Base-by-base conservation (phyloP, 2,113 vertebrate genomes). In the Phrynosoma blainvillii region DNA sequence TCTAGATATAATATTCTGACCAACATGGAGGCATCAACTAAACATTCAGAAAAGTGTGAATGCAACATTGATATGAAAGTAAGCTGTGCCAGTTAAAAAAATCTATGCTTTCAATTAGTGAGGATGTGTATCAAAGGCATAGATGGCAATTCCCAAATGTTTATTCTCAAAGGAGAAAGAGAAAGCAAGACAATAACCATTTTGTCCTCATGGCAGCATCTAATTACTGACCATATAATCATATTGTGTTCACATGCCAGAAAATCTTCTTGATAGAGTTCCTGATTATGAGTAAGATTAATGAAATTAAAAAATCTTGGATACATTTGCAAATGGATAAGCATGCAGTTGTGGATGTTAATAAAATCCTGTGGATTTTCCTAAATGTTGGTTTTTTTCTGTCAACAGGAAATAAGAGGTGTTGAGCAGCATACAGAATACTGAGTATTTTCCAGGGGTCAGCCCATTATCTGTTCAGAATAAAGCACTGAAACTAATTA, bases 221-320 rank as follows among this genome's bases (percentile, higher is more conserved):
- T 95, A 95, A 96, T 94, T 96, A 92, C 91, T 96, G 88, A 93
- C 88, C 90, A 42, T 89, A 66, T 97, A 96, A 96, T 95, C 84
- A 86, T 93, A 95, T 96, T 96, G 93, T 90, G 75, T 92, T 84
- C 91, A 93, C 32, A 95, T 93, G 94, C 95, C 91, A 94, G 94
- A 89, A 40, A 95, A 96, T 95, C 93, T 97, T 94, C 85, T 93
- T 93, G 95, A 95, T 94, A 93, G 93, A 84, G 87, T 96, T 96
- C 93, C 95, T 96, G 94, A 94, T 94, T 96, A 95, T 92, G 93
- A 74, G 92, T 87, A 91, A 85, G 76, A 93, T 90, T 95, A 96
- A 96, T 96, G 89, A 94, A 96, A 96, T 96, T 96, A 96, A 94
- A 94, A 42, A 96, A 89, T 82, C 84, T 90, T 88, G 79, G 88